Evolutionary conservation across 2,888 invertebrate genomes (phyloP).

Genomic region (Drosophila antonietae): DNA sequence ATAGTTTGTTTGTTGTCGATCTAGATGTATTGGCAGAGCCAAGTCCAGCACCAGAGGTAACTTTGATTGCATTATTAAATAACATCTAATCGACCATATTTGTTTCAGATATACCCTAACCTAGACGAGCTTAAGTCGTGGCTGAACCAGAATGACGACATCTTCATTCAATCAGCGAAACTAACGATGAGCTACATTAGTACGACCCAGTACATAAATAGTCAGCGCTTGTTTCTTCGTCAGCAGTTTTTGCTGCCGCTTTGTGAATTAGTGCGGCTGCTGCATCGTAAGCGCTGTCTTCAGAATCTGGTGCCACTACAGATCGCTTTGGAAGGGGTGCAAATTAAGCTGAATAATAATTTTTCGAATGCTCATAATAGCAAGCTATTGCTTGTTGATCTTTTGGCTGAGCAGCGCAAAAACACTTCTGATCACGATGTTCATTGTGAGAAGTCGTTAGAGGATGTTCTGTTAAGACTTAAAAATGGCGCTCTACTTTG

Average conservation of each 20-base stretch:
- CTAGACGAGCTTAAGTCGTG: constrained; percentile 83
- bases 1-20: constrained; percentile 34
- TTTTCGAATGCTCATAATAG: constrained; percentile 61
- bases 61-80: not conserved
- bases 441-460: constrained; percentile 7
- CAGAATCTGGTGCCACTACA: not conserved
- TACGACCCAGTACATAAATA: constrained; percentile 89
- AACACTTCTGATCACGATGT: not conserved
- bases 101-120: constrained; percentile 85
- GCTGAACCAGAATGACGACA: constrained; percentile 61
- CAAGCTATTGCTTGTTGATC: constrained; percentile 75
- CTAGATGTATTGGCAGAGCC: constrained; percentile 18
- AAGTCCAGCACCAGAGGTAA: constrained; percentile 16
- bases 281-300: constrained; percentile 28
- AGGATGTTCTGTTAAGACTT: constrained; percentile 48
- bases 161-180: constrained; percentile 1
- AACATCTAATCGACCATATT: not conserved
- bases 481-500: constrained; percentile 88
- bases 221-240: constrained; percentile 90
- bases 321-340: constrained; percentile 65
- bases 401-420: constrained; percentile 54
- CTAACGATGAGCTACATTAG: constrained; percentile 85
- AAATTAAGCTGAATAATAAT: constrained; percentile 71
- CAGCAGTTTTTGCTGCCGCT: constrained; percentile 92
- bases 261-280: constrained; percentile 84